These are phyloP conservation scores for Andrena trimmerana DNA, from an alignment of 2,888 invertebrate species.

Conservation along the genomic window DNA sequence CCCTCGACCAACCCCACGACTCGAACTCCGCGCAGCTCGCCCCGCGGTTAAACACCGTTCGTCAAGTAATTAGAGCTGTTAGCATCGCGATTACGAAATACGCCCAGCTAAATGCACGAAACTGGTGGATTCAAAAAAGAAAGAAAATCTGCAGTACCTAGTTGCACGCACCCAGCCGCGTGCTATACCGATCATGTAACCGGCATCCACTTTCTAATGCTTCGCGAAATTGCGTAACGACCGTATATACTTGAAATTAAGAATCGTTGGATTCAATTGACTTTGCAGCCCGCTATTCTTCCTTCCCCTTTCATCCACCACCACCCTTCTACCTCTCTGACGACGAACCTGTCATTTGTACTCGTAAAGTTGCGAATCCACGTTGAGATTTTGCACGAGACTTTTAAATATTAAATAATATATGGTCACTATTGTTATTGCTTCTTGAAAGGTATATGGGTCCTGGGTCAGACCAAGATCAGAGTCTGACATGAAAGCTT, in stretches of 20 bases:
- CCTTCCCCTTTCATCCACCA: slow-evolving; percentile 18
- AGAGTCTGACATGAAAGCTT: too few species aligned
- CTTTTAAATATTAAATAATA: too few species aligned
- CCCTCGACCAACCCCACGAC: background rate
- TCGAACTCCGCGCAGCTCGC: background rate
- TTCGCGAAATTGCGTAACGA: slow-evolving; percentile 38
- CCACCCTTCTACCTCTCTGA: background rate
- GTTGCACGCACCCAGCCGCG: slow-evolving; percentile 33
- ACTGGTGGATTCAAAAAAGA: slow-evolving; percentile 20
- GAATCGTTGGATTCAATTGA: slow-evolving; percentile 45
- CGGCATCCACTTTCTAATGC: slow-evolving; percentile 56
- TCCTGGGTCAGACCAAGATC: too few species aligned
- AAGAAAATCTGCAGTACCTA: slow-evolving; percentile 17
- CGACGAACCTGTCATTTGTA: background rate
- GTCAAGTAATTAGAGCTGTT: slow-evolving; percentile 12
- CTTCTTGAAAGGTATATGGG: too few species aligned
- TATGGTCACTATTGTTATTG: too few species aligned
- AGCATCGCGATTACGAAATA: slow-evolving; percentile 14
- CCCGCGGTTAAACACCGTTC: background rate
- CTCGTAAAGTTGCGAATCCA: too few species aligned
- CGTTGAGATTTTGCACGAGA: too few species aligned
- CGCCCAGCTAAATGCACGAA: background rate
- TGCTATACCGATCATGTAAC: slow-evolving; percentile 52
- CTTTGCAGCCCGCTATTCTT: slow-evolving; percentile 27
- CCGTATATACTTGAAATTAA: slow-evolving; percentile 34